Percentiles rank a stretch among this genome's conserved stretches.
phyloP scores from a whole-genome alignment of 2,888 invertebrate species.

The Acanthosepion esculentum region DNA sequence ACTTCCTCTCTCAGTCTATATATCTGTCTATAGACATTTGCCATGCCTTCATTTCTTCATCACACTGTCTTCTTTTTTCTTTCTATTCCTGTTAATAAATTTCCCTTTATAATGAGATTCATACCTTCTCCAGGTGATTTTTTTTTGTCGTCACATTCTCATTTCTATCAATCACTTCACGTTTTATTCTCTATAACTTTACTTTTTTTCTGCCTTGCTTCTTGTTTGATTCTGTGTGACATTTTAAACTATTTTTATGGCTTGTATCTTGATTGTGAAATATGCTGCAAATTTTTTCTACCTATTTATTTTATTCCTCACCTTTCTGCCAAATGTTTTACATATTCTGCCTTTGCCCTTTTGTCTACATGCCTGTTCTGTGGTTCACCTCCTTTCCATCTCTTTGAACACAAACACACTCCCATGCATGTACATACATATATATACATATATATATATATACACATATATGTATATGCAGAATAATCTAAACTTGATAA shows the following conservation, averaged over 20 bases:
- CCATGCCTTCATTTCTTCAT: not conserved
- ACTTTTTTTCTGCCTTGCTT: not conserved
- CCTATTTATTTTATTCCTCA: not conserved
- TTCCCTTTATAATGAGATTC: too few relatives aligned
- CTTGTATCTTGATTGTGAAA: not conserved
- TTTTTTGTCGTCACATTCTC: not conserved
- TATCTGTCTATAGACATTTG: not conserved
- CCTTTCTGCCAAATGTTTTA: conserved; percentile 15
- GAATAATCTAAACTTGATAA: too few relatives aligned
- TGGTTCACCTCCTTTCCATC: not conserved
- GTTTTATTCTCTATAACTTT: not conserved
- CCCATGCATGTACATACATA: not conserved
- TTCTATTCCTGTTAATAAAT: too few relatives aligned
- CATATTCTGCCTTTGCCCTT: not conserved
- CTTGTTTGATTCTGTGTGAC: not conserved
- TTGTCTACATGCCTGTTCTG: conserved; percentile 12
- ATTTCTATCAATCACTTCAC: not conserved
- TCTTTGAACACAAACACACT: conserved; percentile 2
- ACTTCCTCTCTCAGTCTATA: not conserved
- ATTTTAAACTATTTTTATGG: not conserved
- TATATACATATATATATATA: not conserved
- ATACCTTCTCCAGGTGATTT: too few relatives aligned
- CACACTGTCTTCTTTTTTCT: not conserved
- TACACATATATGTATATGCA: too few relatives aligned
- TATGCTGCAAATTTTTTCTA: not conserved